Evolutionary conservation across 2,113 vertebrate species (phyloP).

Genomic region (Empidonax traillii): DNA sequence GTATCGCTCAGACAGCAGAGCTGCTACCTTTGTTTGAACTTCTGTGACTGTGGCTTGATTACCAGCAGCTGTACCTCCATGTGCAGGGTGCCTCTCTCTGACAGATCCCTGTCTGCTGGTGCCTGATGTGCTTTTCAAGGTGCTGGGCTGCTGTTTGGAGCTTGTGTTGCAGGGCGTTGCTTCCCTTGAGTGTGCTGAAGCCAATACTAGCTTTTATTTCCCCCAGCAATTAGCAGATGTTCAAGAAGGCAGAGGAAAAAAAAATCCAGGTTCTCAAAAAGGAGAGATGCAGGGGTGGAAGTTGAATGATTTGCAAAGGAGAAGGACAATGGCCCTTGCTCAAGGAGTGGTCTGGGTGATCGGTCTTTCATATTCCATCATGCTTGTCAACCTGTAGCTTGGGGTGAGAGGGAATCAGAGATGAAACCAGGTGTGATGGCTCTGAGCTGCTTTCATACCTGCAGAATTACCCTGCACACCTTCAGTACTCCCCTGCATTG

Average conservation of each 20-base stretch:
- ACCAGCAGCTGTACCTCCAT: background rate
- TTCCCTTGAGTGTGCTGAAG: background rate
- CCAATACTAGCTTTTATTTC: background rate
- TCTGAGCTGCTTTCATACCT: background rate
- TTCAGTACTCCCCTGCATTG: background rate
- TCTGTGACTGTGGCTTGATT: background rate
- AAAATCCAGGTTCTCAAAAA: background rate
- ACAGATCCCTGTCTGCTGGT: background rate
- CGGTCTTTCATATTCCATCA: rapidly evolving
- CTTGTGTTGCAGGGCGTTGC: background rate
- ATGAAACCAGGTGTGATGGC: background rate
- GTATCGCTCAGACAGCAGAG: background rate
- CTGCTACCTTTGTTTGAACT: background rate
- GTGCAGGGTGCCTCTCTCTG: background rate
- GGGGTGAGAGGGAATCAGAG: background rate
- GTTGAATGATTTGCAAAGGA: background rate
- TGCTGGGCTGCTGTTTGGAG: background rate
- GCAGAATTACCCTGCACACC: background rate
- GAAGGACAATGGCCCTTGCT: background rate
- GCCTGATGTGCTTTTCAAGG: background rate
- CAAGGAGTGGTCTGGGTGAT: background rate
- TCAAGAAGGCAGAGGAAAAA: background rate
- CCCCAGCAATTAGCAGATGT: background rate
- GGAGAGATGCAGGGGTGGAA: background rate
- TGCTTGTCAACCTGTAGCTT: background rate